These are phyloP conservation scores for Drosophila anceps DNA, from an alignment of 2,888 invertebrate species.

Conservation along the genomic window DNA sequence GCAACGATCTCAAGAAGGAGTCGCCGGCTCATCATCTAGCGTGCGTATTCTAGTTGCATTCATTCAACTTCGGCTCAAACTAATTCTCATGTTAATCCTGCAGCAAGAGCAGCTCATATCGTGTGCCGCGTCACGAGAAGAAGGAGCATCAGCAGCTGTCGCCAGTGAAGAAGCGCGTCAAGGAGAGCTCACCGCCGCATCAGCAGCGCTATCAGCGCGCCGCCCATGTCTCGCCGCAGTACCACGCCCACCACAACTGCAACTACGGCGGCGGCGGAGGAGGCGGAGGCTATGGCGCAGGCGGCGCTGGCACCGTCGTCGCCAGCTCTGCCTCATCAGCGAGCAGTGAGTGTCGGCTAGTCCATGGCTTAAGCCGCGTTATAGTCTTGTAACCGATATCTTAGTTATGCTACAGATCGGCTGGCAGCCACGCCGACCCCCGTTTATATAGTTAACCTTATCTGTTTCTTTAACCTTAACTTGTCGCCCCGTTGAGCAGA, in stretches of 20 bases:
- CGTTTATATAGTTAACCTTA: background rate
- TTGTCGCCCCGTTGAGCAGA: background rate
- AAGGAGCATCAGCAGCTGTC: conserved; percentile 96
- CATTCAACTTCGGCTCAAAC: background rate
- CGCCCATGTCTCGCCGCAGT: conserved; percentile 85
- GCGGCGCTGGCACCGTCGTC: conserved; percentile 54
- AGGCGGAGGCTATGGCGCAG: conserved; percentile 62
- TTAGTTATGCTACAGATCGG: background rate
- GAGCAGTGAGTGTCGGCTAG: conserved; percentile 77
- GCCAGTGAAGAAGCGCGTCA: conserved; percentile 98
- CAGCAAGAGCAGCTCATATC: conserved; percentile 85
- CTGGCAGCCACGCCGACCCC: background rate
- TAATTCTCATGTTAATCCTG: background rate
- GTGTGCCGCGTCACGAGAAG: conserved; percentile 88
- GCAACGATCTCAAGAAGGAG: conserved; percentile 87
- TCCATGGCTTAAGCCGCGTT: background rate
- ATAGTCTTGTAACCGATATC: background rate
- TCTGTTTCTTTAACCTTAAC: background rate
- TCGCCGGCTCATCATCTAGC: conserved; percentile 86
- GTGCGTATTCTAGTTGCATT: conserved; percentile 66
- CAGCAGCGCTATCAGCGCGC: conserved; percentile 85
- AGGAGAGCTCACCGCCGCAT: conserved; percentile 96
- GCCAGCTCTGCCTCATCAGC: conserved; percentile 70
- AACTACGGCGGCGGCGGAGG: conserved; percentile 76
- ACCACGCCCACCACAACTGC: conserved; percentile 85